A percentile compares a stretch with the other conserved stretches of the same genome.
Conservation (phyloP, 1,140 invertebrate genomes). For the Diorhabda sublineata region DNA sequence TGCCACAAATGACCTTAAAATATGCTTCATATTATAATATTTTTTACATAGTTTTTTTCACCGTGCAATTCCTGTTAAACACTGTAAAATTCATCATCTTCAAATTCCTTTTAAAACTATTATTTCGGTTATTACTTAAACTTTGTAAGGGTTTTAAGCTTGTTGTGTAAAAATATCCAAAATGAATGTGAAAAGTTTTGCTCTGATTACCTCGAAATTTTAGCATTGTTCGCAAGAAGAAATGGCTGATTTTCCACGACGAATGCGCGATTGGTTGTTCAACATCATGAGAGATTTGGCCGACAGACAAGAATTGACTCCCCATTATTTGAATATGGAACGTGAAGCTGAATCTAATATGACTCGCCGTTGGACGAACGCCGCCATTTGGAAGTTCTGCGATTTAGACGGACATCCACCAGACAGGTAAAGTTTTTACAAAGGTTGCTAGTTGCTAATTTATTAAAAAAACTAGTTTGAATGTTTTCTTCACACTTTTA, state of each 20-base stretch:
- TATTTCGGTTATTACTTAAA: no score
- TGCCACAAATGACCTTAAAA: no score
- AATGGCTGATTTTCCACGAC: conserved; percentile 84
- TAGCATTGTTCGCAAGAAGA: conserved; percentile 74
- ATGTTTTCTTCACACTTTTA: no score
- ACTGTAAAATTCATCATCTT: no score
- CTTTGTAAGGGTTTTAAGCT: no score
- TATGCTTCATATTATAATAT: no score
- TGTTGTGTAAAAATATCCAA: no score
- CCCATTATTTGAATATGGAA: conserved; percentile 81
- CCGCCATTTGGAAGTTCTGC: conserved; percentile 96
- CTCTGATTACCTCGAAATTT: conserved; percentile 7
- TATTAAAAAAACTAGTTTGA: background rate
- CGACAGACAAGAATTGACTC: conserved; percentile 79
- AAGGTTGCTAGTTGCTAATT: conserved; percentile 12
- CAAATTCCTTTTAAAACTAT: no score
- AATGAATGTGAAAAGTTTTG: no score
- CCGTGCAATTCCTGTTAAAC: no score
- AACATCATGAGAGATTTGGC: conserved; percentile 94
- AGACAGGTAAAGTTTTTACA: conserved; percentile 57
- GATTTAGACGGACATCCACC: conserved; percentile 86
- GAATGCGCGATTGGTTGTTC: conserved; percentile 96
- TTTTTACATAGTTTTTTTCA: no score
- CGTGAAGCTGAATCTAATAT: conserved; percentile 81
- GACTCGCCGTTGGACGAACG: conserved; percentile 80